Conservation (phyloP, 2,113 vertebrate species). For the Hymenochirus boettgeri region DNA sequence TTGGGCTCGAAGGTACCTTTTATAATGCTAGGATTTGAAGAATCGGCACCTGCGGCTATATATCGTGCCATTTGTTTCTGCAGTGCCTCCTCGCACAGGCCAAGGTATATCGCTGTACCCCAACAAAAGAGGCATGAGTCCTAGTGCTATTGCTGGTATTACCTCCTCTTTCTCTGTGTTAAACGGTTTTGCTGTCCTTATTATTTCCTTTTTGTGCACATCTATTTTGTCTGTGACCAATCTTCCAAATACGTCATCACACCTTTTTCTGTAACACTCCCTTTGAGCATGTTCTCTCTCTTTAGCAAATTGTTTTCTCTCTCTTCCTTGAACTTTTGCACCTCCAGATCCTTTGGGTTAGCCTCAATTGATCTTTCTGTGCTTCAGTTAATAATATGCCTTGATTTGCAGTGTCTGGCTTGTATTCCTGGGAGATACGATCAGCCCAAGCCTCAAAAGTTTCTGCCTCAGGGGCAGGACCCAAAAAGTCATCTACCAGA, state of each 20-base stretch:
- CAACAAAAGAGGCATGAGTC: conserved; percentile 47
- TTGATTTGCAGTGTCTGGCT: conserved; percentile 45
- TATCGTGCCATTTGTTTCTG: conserved; percentile 73
- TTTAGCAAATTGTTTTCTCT: conserved; percentile 43
- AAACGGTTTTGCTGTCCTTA: conserved; percentile 46
- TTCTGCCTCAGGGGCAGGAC: conserved; percentile 60
- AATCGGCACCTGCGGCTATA: conserved; percentile 69
- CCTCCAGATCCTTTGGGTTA: conserved; percentile 42
- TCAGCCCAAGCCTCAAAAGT: conserved; percentile 78
- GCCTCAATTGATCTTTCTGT: background rate
- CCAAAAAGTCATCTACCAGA: conserved; percentile 62
- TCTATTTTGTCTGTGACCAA: conserved; percentile 27
- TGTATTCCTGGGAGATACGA: conserved; percentile 70
- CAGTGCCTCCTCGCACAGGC: conserved; percentile 67
- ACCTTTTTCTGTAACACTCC: conserved; percentile 57
- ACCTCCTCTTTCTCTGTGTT: conserved; percentile 38
- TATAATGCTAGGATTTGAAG: conserved; percentile 58
- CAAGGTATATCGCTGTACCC: conserved; percentile 77
- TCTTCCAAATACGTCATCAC: conserved; percentile 50
- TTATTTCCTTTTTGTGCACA: conserved; percentile 13
- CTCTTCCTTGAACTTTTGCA: conserved; percentile 29
- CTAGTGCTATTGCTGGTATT: conserved; percentile 45
- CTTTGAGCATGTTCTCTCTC: conserved; percentile 52
- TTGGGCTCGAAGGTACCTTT: conserved; percentile 70
- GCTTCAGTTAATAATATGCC: background rate